Conservation (phyloP, 1,140 invertebrate species). For the Danaus melanippus region DNA sequence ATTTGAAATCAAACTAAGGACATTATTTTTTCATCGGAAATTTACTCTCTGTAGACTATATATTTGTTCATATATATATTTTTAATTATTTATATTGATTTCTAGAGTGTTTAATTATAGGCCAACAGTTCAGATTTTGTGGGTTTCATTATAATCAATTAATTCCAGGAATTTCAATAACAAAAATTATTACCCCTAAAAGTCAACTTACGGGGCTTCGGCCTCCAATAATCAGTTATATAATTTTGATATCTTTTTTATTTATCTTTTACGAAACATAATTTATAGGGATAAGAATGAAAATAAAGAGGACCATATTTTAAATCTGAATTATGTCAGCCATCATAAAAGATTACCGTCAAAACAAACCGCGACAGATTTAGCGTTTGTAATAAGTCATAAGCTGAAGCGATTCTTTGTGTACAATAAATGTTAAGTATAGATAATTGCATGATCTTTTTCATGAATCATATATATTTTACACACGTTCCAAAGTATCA, state of each 20-base stretch:
- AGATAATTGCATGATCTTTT: constrained; percentile 4
- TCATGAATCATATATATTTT: background rate
- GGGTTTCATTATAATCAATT: no score
- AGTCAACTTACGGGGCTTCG: no score
- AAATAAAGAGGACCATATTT: constrained; percentile 25
- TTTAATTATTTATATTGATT: no score
- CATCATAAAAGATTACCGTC: constrained; percentile 30
- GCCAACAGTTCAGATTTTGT: no score
- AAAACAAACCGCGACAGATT: constrained; percentile 24
- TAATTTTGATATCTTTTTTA: no score
- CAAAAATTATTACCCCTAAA: no score
- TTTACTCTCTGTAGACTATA: no score
- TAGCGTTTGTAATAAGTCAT: constrained; percentile 7
- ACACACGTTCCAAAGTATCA: background rate
- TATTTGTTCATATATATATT: no score
- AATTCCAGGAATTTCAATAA: no score
- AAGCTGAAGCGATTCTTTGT: constrained; percentile 4
- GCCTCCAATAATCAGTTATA: background rate
- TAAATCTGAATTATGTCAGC: constrained; percentile 23
- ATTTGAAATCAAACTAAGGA: no score
- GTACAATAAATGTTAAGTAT: background rate
- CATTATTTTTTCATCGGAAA: no score
- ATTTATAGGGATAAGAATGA: constrained; percentile 14
- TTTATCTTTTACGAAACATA: background rate
- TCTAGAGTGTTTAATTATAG: no score